Conservation (phyloP, 2,797 vertebrate species). For the Eulemur mongoz region DNA sequence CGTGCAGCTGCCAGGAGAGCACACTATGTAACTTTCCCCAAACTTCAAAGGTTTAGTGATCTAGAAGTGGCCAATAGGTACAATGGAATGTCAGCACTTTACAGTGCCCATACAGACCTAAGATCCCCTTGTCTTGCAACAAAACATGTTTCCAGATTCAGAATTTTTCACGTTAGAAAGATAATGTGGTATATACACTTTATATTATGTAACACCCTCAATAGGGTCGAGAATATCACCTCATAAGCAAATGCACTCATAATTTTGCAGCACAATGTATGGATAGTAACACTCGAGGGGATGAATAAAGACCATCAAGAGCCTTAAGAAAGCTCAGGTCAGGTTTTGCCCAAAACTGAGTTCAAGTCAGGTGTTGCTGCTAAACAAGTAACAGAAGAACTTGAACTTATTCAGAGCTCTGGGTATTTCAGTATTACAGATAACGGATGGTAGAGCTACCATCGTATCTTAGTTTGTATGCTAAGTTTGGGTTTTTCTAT, state of each 20-base stretch:
- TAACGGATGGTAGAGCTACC: background rate
- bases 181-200: background rate
- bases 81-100: background rate
- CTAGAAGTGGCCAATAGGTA: background rate
- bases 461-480: background rate
- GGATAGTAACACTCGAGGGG: background rate
- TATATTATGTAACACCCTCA: background rate
- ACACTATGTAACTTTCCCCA: background rate
- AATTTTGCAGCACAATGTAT: background rate
- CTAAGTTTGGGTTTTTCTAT: constrained; percentile 39
- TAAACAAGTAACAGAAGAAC: constrained; percentile 27
- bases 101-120: background rate
- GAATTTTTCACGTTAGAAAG: background rate
- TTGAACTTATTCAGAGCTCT: constrained; percentile 13
- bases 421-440: background rate
- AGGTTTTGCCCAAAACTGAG: constrained; percentile 1
- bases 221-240: background rate
- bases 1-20: background rate
- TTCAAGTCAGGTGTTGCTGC: constrained; percentile 16
- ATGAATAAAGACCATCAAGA: background rate
- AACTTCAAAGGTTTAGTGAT: background rate
- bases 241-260: background rate
- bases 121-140: background rate
- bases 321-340: background rate
- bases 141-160: background rate